Evolutionary conservation across 1,140 invertebrate genomes (phyloP), one percentile per base, ranked within the genome.

Genomic region (Drosophila suzukii): DNA sequence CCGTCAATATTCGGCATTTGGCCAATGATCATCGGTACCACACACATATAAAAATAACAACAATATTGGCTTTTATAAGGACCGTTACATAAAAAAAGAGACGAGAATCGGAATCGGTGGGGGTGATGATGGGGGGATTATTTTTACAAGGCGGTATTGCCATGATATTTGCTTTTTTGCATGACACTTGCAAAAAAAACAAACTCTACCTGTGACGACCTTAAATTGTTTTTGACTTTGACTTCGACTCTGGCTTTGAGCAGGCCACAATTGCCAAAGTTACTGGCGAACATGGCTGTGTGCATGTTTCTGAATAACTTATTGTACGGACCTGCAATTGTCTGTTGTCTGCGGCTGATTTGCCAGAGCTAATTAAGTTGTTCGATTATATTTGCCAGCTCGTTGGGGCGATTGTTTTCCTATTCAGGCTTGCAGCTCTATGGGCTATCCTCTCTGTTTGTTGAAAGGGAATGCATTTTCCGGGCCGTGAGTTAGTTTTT

Each of bases 161-260:
- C 44, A 75, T 61, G 55, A 61, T 61, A 38, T 58, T 72, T 73
- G n/a, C 43, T 67, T 70, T 71, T 65, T 7, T 36, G 20, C 75
- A 71, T 77, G 80, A 79, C 80, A 66, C 46, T 75, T 44, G 75
- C 57, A 46, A 53, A 62, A 59, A 54, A 56, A 77, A 44, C 30
- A 53, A 76, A 38, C 46, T 66, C 41, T 58, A 61, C 63, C 79
- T 79, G 76, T 61, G 57, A 57, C 79, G 82, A 88, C 82, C 82
- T 86, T 88, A 86, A 86, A 88, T 82, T 68, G 66, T 82, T 81
- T 86, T 81, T 88, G 78, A 81, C 78, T 86, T 86, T 82, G 82
- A 81, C 61, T 85, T 66, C 59, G 56, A 49, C 47, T 49, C 75
- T 61, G 60, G 56, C 50, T 77, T 80, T 59, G 63, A 24, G 32